Conservation (phyloP, 2,888 invertebrate genomes). For the Ellobium chinense region DNA sequence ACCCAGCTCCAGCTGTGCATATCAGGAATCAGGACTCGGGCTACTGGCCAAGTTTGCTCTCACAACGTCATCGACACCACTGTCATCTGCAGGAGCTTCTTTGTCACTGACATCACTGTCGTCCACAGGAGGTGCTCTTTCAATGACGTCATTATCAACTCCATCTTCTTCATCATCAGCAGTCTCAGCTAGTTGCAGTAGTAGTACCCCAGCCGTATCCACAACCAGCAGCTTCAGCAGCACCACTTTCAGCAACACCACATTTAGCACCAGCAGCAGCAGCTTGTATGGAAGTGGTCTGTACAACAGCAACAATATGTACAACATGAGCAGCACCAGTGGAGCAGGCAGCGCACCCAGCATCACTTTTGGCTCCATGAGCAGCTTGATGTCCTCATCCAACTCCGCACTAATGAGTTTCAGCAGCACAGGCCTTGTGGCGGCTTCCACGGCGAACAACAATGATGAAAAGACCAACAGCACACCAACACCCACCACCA, state of each 20-base stretch:
- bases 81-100: constrained; percentile 2
- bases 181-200: neutral
- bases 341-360: neutral
- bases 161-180: neutral
- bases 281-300: neutral
- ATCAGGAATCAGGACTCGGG: constrained; percentile 59
- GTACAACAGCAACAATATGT: constrained; percentile 11
- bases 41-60: constrained; percentile 64
- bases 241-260: constrained; percentile 3
- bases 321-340: constrained; percentile 2
- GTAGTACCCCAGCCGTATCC: neutral
- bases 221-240: constrained; percentile 7
- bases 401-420: neutral
- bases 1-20: constrained; percentile 11
- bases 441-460: neutral
- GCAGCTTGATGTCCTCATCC: constrained; percentile 6
- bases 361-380: constrained; percentile 16
- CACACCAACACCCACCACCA: neutral
- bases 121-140: no score
- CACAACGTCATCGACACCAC: constrained; percentile 16
- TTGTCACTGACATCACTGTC: neutral
- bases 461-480: no score
- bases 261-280: constrained; percentile 16
- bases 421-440: neutral
- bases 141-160: neutral